Conservation (phyloP, 2,888 invertebrate genomes). For the Hyppa rectilinea region DNA sequence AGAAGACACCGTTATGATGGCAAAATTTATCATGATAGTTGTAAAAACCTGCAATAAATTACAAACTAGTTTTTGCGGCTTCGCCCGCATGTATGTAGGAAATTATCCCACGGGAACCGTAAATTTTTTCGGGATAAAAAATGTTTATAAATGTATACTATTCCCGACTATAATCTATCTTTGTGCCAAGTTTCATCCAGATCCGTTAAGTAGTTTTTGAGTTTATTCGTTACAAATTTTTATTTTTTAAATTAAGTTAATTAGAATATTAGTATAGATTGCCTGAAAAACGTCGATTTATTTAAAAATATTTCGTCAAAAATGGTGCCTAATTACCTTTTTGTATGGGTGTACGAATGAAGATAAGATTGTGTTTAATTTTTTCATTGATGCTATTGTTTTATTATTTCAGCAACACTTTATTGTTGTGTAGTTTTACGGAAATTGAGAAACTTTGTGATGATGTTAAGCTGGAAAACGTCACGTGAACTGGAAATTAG, state of each 20-base stretch:
- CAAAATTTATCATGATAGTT: neutral
- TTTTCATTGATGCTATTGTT: constrained; percentile 72
- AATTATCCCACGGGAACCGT: too few species aligned
- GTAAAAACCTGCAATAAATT: neutral
- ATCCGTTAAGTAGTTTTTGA: too few species aligned
- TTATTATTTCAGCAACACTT: constrained; percentile 72
- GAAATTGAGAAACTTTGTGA: constrained; percentile 70
- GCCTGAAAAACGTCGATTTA: constrained; percentile 17
- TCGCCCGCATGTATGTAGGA: too few species aligned
- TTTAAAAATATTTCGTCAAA: constrained; percentile 53
- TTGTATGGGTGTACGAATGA: constrained; percentile 64
- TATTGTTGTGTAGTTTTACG: constrained; percentile 68
- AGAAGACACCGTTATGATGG: neutral
- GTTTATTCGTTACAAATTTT: too few species aligned
- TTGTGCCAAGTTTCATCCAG: too few species aligned
- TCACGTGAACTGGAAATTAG: neutral
- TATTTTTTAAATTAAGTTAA: too few species aligned
- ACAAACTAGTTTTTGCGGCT: too few species aligned
- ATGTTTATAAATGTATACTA: too few species aligned
- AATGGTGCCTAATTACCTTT: constrained; percentile 68
- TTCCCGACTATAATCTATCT: too few species aligned
- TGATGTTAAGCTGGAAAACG: constrained; percentile 24
- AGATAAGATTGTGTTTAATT: constrained; percentile 75
- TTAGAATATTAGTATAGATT: too few species aligned
- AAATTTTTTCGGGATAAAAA: too few species aligned